phyloP scores from a whole-genome alignment of 2,113 vertebrate genomes.

The Apistogramma diplotaenia region DNA sequence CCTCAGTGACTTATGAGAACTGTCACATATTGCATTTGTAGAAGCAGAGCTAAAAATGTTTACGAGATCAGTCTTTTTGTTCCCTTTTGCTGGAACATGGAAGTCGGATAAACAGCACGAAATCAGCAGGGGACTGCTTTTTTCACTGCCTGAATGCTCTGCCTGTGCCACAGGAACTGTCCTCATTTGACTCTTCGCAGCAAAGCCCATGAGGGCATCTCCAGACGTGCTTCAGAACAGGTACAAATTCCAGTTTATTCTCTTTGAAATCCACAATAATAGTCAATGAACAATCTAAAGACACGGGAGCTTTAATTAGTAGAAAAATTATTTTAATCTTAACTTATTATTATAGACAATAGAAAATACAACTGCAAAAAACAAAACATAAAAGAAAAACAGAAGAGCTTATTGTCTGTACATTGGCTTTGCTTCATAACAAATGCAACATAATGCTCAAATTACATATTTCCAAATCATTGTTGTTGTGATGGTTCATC shows the following conservation, averaged over 20 bases:
- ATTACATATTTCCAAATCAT: slow-evolving; percentile 34
- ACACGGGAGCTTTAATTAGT: slow-evolving; percentile 6
- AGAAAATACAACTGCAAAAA: slow-evolving; percentile 69
- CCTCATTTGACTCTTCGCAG: background rate
- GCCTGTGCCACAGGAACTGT: background rate
- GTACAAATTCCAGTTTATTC: background rate
- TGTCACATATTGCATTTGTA: background rate
- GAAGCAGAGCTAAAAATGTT: background rate
- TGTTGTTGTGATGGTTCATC: background rate
- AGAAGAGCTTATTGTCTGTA: slow-evolving; percentile 54
- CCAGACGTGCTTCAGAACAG: background rate
- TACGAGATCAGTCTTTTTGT: no score
- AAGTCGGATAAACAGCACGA: background rate
- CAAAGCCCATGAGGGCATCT: background rate
- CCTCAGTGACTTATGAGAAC: background rate
- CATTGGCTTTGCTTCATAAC: slow-evolving; percentile 54
- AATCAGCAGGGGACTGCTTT: background rate
- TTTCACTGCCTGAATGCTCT: background rate
- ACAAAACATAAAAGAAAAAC: background rate
- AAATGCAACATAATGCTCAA: slow-evolving; percentile 46
- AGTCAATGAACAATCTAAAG: background rate
- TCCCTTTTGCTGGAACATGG: background rate
- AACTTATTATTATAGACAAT: slow-evolving; percentile 68
- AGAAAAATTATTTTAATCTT: slow-evolving; percentile 74
- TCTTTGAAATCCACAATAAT: background rate